Percentiles rank a stretch among this genome's conserved stretches.
phyloP scores from a whole-genome alignment of 2,888 invertebrate genomes.

The Pristionchus japonicus region DNA sequence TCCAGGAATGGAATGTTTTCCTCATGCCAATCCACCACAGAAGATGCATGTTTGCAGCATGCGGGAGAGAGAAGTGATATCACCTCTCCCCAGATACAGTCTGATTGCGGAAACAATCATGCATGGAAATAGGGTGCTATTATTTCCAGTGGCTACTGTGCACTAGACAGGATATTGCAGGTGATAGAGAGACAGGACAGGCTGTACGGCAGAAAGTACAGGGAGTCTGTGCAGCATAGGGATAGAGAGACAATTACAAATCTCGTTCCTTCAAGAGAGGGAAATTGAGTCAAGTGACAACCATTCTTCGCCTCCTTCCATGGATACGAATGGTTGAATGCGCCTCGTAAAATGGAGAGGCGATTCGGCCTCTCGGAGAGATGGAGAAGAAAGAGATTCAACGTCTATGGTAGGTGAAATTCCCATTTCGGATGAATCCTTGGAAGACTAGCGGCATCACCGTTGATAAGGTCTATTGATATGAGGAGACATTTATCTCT shows the following conservation, averaged over 20 bases:
- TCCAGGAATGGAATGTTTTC: neutral
- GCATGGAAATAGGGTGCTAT: too few species aligned
- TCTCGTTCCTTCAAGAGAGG: neutral
- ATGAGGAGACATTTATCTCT: neutral
- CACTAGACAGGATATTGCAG: neutral
- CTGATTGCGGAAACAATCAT: neutral
- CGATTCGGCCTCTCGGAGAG: neutral
- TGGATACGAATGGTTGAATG: constrained; percentile 12
- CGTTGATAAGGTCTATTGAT: neutral
- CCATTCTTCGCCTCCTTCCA: neutral
- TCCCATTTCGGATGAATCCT: neutral
- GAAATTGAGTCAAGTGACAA: neutral
- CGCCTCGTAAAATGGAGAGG: constrained; percentile 8
- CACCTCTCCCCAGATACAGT: neutral
- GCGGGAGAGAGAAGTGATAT: neutral
- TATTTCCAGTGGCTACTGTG: neutral
- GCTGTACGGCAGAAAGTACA: neutral
- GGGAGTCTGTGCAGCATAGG: neutral
- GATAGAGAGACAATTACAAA: neutral
- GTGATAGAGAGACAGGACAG: neutral
- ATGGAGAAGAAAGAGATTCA: neutral
- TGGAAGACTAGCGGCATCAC: neutral
- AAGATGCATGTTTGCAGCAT: neutral
- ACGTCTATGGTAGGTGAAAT: neutral
- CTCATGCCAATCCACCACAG: neutral